Conservation (phyloP, 2,113 vertebrate species). For the Hucho hucho region DNA sequence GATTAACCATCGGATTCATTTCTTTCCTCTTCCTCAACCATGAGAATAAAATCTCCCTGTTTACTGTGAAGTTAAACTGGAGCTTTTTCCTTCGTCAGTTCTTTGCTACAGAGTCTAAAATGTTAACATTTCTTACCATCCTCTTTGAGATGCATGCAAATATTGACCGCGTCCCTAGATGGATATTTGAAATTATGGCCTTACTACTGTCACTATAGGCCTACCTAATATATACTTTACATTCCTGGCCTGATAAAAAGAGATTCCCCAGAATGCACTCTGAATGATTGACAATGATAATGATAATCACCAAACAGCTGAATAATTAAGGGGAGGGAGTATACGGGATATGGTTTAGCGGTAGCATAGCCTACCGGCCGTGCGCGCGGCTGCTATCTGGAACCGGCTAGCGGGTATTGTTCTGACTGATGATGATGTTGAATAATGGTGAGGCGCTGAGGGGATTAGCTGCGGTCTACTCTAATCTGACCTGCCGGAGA, state of each 20-base stretch:
- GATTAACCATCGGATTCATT: slow-evolving; percentile 50
- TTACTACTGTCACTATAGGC: neutral
- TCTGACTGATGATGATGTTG: slow-evolving; percentile 51
- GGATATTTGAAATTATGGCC: neutral
- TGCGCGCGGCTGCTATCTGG: slow-evolving; percentile 10
- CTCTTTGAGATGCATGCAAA: neutral
- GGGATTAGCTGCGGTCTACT: slow-evolving; percentile 75
- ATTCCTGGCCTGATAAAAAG: neutral
- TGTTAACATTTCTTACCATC: neutral
- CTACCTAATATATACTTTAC: neutral
- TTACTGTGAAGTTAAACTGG: neutral
- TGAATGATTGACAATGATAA: slow-evolving; percentile 25
- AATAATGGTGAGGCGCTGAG: slow-evolving; percentile 69
- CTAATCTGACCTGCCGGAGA: slow-evolving; percentile 59
- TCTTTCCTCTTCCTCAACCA: neutral
- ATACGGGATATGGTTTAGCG: neutral
- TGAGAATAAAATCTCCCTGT: neutral
- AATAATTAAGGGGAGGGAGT: slow-evolving; percentile 4
- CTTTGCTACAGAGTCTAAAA: too few species aligned
- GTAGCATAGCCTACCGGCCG: neutral
- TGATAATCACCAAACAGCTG: slow-evolving; percentile 33
- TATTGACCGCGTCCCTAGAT: neutral
- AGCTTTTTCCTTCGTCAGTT: too few species aligned
- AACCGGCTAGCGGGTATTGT: slow-evolving; percentile 32
- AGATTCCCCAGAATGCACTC: neutral